phyloP scores from a whole-genome alignment of 2,113 vertebrate genomes.

The Ptilorrhoa leucosticta region DNA sequence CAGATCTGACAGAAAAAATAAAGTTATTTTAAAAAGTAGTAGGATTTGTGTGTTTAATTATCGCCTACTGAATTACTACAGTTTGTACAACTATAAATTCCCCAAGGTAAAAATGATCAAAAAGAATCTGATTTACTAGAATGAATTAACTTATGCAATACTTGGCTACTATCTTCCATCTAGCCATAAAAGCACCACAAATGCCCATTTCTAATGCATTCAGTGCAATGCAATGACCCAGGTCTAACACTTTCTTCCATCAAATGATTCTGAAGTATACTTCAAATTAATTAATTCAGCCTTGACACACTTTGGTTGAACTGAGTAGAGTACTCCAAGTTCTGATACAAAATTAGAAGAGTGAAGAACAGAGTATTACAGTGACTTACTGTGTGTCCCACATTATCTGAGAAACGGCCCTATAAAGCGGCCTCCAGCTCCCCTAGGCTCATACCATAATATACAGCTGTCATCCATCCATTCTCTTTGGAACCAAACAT shows the following conservation, averaged over 20 bases:
- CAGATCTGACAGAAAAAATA: background rate
- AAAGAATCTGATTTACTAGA: background rate
- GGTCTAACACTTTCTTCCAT: background rate
- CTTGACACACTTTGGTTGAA: background rate
- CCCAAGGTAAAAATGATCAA: background rate
- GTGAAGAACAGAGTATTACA: background rate
- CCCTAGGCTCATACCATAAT: background rate
- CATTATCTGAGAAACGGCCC: background rate
- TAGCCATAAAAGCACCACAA: background rate
- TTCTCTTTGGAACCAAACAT: background rate
- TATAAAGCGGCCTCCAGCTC: background rate
- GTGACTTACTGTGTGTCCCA: background rate
- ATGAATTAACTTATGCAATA: background rate
- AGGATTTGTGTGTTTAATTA: background rate
- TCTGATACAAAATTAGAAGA: background rate
- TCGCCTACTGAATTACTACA: background rate
- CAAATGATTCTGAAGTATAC: background rate
- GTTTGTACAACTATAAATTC: background rate
- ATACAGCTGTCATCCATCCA: background rate
- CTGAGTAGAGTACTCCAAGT: background rate
- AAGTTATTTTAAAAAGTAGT: background rate
- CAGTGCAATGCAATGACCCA: background rate
- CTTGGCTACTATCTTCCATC: background rate
- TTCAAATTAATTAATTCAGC: background rate
- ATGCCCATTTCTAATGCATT: background rate